Evolutionary conservation across 2,113 vertebrate species (phyloP), one percentile per base, ranked within the genome.

Genomic region (Hirundichthys speculiger): DNA sequence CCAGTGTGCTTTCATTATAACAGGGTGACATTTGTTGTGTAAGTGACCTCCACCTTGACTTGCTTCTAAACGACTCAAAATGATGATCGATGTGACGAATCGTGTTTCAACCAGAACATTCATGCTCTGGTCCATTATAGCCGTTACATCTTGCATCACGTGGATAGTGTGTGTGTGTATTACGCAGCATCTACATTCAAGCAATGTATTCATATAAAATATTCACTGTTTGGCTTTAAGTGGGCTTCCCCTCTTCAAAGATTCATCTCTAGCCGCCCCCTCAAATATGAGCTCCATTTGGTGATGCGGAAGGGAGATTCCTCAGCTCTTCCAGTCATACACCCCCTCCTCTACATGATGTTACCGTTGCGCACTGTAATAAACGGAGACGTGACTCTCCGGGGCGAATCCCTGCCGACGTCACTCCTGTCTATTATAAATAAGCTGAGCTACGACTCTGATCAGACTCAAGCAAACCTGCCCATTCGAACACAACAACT

Each of bases 351-450:
- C 52, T 73, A 62, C 68, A 54, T 88, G 86, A 91, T 89, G 90
- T 57, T 64, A 81, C 83, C 74, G 3, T 91, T 89, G 91, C 87
- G 86, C 83, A 88, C 88, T 88, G 84, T 82, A 79, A 85, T 57
- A 85, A 88, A 86, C 63, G 57, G 84, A 81, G 68, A 75, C 80
- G 78, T 85, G 92, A 87, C 69, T 86, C 87, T 88, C 82, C 47
- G 65, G 82, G 89, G 87, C 84, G 89, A 91, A 91, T 90, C 89
- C 91, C 80, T 82, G 86, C 69, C 82, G 70, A 93, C 93, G 89
- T 94, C 91, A 93, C 78, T 82, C 46, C 45, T n/a, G 52, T 47
- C 41, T 21, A n/a, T 8, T 76, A 92, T 93, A 93, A 92, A 90
- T 86, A 84, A 19, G 52, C 69, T 16, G 80, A 80, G 75, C 85